Evolutionary conservation across 2,888 invertebrate genomes (phyloP).

Genomic region (Clistopyga incitator): DNA sequence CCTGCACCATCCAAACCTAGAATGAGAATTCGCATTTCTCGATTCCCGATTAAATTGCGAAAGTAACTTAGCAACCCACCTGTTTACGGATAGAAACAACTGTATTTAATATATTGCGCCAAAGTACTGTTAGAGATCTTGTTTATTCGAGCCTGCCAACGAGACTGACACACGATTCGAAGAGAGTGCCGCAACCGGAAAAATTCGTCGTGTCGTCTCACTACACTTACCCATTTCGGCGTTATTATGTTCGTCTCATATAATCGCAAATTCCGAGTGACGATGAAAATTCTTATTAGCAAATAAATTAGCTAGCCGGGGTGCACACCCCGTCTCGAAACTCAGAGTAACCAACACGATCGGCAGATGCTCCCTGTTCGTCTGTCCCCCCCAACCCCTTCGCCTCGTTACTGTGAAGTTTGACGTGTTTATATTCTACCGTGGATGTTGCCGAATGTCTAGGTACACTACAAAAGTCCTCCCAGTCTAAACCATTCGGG

Average conservation of each 20-base stretch:
- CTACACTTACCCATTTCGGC: slow-evolving; percentile 76
- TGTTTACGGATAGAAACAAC: slow-evolving; percentile 80
- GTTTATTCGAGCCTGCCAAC: slow-evolving; percentile 37
- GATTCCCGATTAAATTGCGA: slow-evolving; percentile 96
- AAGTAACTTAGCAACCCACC: slow-evolving; percentile 99
- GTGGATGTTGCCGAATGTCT: slow-evolving; percentile 50
- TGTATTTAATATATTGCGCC: neutral
- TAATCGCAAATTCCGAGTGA: slow-evolving; percentile 63
- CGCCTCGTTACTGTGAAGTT: slow-evolving; percentile 56
- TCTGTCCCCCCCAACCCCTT: slow-evolving; percentile 29
- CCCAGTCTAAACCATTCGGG: neutral
- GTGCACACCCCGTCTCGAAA: slow-evolving; percentile 44
- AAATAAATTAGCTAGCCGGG: slow-evolving; percentile 27
- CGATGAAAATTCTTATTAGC: slow-evolving; percentile 23
- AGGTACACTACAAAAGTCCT: slow-evolving; percentile 20
- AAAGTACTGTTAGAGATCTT: neutral
- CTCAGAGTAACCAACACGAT: slow-evolving; percentile 55
- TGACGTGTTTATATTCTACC: slow-evolving; percentile 66
- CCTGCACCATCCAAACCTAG: slow-evolving; percentile 99
- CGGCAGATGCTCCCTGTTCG: slow-evolving; percentile 32
- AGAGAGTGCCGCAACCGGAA: slow-evolving; percentile 18
- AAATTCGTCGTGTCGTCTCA: neutral
- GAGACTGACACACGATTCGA: slow-evolving; percentile 44
- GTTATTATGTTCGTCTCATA: slow-evolving; percentile 75
- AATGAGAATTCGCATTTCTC: slow-evolving; percentile 99